Percentiles rank a stretch among this genome's conserved stretches.
These are phyloP conservation scores for Zosterops hypoxanthus DNA, from an alignment of 2,113 vertebrate genomes.

Conservation along the genomic window DNA sequence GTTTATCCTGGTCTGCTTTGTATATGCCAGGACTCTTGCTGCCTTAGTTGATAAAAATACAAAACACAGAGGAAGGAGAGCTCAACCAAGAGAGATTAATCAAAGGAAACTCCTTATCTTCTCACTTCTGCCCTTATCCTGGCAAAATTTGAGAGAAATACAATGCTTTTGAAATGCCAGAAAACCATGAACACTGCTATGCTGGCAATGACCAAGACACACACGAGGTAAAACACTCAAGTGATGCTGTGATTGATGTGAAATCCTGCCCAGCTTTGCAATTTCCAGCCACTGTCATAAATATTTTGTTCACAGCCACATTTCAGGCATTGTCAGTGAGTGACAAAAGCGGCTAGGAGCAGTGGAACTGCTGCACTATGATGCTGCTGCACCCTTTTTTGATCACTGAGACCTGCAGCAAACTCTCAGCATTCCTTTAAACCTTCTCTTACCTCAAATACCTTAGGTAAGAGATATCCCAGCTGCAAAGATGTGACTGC, in stretches of 20 bases:
- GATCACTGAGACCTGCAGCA: background rate
- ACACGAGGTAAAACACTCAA: background rate
- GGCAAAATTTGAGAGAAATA: background rate
- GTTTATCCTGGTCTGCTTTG: background rate
- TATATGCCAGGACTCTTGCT: background rate
- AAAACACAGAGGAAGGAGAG: background rate
- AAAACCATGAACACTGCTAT: background rate
- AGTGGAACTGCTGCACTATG: fast-evolving
- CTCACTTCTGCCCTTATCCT: background rate
- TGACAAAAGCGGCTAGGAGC: background rate
- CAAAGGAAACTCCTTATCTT: background rate
- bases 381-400: background rate
- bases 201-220: background rate
- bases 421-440: background rate
- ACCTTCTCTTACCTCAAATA: background rate
- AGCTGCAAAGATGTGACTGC: background rate
- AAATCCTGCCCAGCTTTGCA: background rate
- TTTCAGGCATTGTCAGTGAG: background rate
- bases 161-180: background rate
- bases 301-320: background rate
- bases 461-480: background rate
- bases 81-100: background rate
- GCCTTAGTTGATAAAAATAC: background rate
- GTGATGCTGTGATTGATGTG: background rate
- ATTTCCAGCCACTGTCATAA: background rate